A percentile compares a stretch with the other conserved stretches of the same genome.
These are phyloP conservation scores for Antechinus stuartii DNA, from an alignment of 2,113 vertebrate species.

Conservation along the genomic window DNA sequence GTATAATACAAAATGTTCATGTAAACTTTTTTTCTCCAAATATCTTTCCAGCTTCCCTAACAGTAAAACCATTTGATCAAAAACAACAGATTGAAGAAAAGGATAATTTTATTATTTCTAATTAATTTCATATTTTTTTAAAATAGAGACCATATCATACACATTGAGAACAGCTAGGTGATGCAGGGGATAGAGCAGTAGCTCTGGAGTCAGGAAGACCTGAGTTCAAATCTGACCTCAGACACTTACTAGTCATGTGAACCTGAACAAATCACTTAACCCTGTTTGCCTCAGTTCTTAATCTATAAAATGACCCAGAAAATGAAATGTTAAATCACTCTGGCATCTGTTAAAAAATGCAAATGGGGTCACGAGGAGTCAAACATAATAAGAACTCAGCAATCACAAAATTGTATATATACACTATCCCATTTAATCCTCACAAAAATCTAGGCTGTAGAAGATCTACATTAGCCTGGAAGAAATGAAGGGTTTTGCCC, in stretches of 20 bases:
- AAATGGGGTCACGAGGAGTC: no score
- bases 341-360: no score
- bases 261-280: no score
- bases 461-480: neutral
- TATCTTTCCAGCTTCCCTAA: neutral
- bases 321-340: no score
- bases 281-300: no score
- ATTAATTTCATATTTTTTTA: neutral
- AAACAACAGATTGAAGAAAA: neutral
- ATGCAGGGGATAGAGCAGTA: neutral
- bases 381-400: no score
- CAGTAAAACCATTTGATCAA: neutral
- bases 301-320: no score
- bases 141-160: neutral
- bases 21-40: neutral
- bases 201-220: neutral
- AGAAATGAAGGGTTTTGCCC: neutral
- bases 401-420: no score
- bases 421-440: neutral
- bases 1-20: neutral
- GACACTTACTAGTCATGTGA: no score
- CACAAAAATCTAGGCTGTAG: neutral
- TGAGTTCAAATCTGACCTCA: no score
- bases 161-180: neutral
- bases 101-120: neutral